Percentiles rank a stretch among this genome's conserved stretches.
These are phyloP conservation scores for Hydrotaea diabolus DNA, from an alignment of 2,888 invertebrate species.

Conservation along the genomic window DNA sequence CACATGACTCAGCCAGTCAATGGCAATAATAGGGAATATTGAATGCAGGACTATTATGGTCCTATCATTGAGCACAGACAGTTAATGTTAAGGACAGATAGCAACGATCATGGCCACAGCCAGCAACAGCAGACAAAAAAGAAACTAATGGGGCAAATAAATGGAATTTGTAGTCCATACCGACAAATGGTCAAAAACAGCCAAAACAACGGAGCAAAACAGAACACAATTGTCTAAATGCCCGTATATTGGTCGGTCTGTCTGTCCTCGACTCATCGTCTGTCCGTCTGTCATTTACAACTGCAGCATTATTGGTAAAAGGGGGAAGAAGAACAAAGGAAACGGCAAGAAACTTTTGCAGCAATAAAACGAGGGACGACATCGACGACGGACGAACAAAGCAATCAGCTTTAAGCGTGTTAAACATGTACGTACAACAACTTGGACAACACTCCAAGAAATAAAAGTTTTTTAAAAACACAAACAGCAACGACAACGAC, in stretches of 20 bases:
- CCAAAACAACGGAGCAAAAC: slow-evolving; percentile 2
- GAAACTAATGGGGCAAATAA: slow-evolving; percentile 60
- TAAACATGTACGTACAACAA: slow-evolving; percentile 60
- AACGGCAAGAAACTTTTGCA: slow-evolving; percentile 15
- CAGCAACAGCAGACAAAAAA: too few relatives aligned
- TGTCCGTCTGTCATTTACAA: slow-evolving; percentile 51
- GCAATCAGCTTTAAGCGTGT: slow-evolving; percentile 61
- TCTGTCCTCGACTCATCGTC: background rate
- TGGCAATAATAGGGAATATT: slow-evolving; percentile 38
- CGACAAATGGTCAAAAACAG: slow-evolving; percentile 33
- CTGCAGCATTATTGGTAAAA: slow-evolving; percentile 12
- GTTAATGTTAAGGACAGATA: slow-evolving; percentile 45
- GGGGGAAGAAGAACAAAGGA: slow-evolving; percentile 18
- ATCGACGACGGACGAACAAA: background rate
- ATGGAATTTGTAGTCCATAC: slow-evolving; percentile 56
- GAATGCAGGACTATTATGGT: slow-evolving; percentile 59
- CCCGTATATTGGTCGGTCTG: background rate
- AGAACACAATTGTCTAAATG: slow-evolving; percentile 38
- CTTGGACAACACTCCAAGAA: slow-evolving; percentile 57
- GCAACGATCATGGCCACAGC: background rate
- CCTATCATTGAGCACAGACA: slow-evolving; percentile 54
- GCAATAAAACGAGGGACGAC: slow-evolving; percentile 14
- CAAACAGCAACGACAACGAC: slow-evolving; percentile 2
- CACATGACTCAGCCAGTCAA: slow-evolving; percentile 12
- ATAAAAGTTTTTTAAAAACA: slow-evolving; percentile 46